Evolutionary conservation across 2,113 vertebrate species (phyloP), one percentile per base, ranked within the genome.

Genomic region (Anarrhichthys ocellatus): DNA sequence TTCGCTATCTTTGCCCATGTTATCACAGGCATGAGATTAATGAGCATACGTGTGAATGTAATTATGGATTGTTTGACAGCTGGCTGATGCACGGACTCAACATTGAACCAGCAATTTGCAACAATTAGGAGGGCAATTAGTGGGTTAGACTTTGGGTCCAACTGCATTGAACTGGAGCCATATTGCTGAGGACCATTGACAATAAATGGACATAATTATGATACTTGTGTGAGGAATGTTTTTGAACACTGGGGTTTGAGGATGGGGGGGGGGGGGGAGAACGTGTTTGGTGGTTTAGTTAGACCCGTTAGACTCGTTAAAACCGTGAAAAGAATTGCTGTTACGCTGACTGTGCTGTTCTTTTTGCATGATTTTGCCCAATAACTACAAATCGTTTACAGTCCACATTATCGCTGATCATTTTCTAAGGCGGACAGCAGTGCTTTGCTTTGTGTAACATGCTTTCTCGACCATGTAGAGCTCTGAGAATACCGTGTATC

Each of bases 131-230:
- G 29, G 6, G 27, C 63, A 69, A 11, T 80, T 48, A 76, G 73
- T 62, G 62, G 74, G 62, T 80, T 36, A 61, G 10, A 68, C 29
- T 75, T 74, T 27, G n/a, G 48, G 40, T 34, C 7, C 2, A n/a
- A 24, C 22, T 62, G 24, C 50, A 56, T n/a, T 56, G 36, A 61
- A 46, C 67, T 65, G 38, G 44, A 74, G 76, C 48, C 76, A 42
- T 15, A 14, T 22, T 52, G 34, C 38, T 46, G 34, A 79, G 58
- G 73, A 82, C 75, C 48, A 76, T 76, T 73, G 79, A 67, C 63
- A 71, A 59, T 67, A 75, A 88, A 85, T 85, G 46, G 73, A 74
- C 34, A 17, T 73, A 66, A 81, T 87, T 83, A 68, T 69, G 77
- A 64, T 82, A 56, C 40, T 65, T 34, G 63, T 17, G 14, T 20